Percentiles rank a stretch among this genome's conserved stretches.
Conservation (phyloP, 2,113 vertebrate genomes). For the Halcyon senegalensis region DNA sequence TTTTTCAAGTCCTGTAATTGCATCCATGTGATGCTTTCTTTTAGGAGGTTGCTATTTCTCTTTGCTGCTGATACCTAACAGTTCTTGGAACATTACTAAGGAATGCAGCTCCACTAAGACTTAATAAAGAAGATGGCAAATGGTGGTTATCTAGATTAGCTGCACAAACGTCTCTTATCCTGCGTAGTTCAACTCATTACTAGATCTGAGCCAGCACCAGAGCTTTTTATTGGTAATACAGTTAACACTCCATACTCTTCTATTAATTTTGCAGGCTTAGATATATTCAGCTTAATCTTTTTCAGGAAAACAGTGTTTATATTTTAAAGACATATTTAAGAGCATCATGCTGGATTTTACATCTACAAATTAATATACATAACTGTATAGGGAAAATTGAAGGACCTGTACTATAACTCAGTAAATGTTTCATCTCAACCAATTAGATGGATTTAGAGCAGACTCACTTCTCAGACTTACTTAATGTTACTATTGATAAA, state of each 20-base stretch:
- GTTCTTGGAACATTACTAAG: neutral
- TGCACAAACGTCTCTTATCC: rapidly evolving
- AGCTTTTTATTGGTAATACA: neutral
- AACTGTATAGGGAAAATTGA: neutral
- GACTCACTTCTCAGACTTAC: neutral
- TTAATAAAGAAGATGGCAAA: neutral
- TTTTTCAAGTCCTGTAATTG: neutral
- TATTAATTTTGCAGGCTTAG: neutral
- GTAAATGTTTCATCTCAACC: neutral
- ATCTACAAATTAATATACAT: neutral
- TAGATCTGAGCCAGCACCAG: rapidly evolving
- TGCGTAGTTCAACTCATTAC: neutral
- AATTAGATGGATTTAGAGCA: neutral
- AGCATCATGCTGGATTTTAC: neutral
- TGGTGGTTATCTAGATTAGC: neutral
- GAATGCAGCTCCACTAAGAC: neutral
- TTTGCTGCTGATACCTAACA: neutral
- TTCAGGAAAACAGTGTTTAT: neutral
- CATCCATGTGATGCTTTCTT: neutral
- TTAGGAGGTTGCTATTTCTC: neutral
- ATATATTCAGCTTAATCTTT: neutral
- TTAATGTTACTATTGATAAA: neutral
- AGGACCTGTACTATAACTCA: rapidly evolving
- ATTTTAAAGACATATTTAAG: neutral
- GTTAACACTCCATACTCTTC: rapidly evolving